phyloP scores from a whole-genome alignment of 2,113 vertebrate genomes.

The Porphyrio hochstetteri region DNA sequence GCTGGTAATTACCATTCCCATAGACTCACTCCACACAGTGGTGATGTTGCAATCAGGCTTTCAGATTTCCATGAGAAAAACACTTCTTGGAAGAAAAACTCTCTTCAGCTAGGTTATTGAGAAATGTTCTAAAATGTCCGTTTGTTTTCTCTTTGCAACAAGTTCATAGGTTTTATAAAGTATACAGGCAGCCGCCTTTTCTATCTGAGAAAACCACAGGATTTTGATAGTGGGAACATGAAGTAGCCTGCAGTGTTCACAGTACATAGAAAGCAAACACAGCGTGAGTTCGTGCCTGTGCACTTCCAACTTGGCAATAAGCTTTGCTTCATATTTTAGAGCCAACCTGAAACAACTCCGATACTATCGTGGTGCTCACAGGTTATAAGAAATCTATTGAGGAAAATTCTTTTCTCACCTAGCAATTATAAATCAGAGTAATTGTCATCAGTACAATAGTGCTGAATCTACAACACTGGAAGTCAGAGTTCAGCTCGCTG shows the following conservation, averaged over 20 bases:
- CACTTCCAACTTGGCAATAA: not conserved
- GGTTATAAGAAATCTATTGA: not conserved
- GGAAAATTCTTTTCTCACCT: not conserved
- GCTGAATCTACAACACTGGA: not conserved
- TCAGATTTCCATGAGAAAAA: not conserved
- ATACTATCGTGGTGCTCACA: not conserved
- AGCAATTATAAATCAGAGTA: not conserved
- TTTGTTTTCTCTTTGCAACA: not conserved
- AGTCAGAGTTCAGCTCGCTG: not conserved
- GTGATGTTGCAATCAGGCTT: not conserved
- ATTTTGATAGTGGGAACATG: not conserved
- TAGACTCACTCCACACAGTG: fast-evolving
- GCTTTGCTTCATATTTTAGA: not conserved
- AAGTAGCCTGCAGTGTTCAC: not conserved
- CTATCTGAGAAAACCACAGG: not conserved
- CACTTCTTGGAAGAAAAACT: not conserved
- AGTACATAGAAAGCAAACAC: not conserved
- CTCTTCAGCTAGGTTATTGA: not conserved
- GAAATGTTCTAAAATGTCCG: not conserved
- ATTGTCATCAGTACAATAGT: not conserved
- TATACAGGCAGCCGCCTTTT: not conserved
- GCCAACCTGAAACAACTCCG: not conserved
- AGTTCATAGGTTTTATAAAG: not conserved
- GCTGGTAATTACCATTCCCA: not conserved
- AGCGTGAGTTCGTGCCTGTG: not conserved